Conservation (phyloP, 2,888 invertebrate genomes). For the Meta bourneti region DNA sequence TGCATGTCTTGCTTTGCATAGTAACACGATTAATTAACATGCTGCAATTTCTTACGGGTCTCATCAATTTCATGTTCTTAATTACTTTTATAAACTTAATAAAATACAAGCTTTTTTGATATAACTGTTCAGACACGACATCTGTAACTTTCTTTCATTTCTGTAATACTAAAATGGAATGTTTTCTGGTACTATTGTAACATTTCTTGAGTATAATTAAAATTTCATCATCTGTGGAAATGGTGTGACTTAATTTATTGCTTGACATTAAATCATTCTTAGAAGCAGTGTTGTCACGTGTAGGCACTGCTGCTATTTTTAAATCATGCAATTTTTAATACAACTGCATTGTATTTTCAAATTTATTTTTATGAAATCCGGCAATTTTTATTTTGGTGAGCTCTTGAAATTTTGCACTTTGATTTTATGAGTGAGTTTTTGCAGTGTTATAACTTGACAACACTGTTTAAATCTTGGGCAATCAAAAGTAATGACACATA, state of each 20-base stretch:
- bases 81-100: conserved; percentile 4
- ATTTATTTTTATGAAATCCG: background rate
- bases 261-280: conserved; percentile 35
- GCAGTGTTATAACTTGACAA: conserved; percentile 65
- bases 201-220: conserved; percentile 49
- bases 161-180: conserved; percentile 41
- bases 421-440: background rate
- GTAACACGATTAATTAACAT: background rate
- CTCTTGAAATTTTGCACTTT: conserved; percentile 32
- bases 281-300: conserved; percentile 74
- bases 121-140: background rate
- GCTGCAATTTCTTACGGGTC: background rate
- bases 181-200: conserved; percentile 52
- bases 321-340: too few species aligned
- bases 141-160: conserved; percentile 13
- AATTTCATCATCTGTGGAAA: conserved; percentile 27
- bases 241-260: conserved; percentile 70
- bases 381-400: conserved; percentile 55
- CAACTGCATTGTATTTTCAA: too few species aligned
- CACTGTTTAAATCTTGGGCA: conserved; percentile 38
- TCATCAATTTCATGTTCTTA: background rate
- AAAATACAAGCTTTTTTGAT: background rate
- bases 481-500: too few species aligned
- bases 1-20: conserved; percentile 55
- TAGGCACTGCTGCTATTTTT: conserved; percentile 64